A percentile compares a stretch with the other conserved stretches of the same genome.
Evolutionary conservation across 2,888 invertebrate species (phyloP).

Genomic region (Cylindroiulus punctatus): DNA sequence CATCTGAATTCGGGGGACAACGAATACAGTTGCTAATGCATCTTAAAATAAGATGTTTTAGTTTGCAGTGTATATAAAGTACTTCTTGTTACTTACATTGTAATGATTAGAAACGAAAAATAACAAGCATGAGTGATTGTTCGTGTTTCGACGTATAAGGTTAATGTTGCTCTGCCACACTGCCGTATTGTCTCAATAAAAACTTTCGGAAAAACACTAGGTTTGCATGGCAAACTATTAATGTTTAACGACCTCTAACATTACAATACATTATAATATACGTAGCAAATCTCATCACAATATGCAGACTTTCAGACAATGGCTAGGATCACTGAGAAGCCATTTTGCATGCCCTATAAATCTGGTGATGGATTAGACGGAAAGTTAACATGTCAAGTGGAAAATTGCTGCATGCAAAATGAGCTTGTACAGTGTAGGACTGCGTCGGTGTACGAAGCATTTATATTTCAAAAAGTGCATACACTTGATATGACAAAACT

Average conservation of each 20-base stretch:
- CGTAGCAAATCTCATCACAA: not conserved
- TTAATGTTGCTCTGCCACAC: too few relatives aligned
- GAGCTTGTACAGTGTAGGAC: not conserved
- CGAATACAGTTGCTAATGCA: too few relatives aligned
- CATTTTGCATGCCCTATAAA: constrained; percentile 15
- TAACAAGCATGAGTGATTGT: not conserved
- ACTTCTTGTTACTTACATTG: not conserved
- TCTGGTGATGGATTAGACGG: constrained; percentile 35
- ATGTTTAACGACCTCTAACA: not conserved
- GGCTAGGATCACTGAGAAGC: constrained; percentile 13
- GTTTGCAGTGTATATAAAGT: constrained; percentile 2
- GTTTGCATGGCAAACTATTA: too few relatives aligned
- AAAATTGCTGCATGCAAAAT: constrained; percentile 28
- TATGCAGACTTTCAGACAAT: not conserved
- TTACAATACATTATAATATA: not conserved
- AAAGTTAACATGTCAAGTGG: constrained; percentile 35
- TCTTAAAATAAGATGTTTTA: too few relatives aligned
- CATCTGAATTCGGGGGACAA: too few relatives aligned
- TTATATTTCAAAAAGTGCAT: not conserved
- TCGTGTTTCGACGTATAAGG: too few relatives aligned
- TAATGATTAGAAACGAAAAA: not conserved
- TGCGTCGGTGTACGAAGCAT: not conserved
- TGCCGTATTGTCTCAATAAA: not conserved
- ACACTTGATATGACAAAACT: too few relatives aligned
- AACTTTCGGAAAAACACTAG: not conserved